phyloP scores from a whole-genome alignment of 2,888 invertebrate species.

The Sarcophaga variegata region DNA sequence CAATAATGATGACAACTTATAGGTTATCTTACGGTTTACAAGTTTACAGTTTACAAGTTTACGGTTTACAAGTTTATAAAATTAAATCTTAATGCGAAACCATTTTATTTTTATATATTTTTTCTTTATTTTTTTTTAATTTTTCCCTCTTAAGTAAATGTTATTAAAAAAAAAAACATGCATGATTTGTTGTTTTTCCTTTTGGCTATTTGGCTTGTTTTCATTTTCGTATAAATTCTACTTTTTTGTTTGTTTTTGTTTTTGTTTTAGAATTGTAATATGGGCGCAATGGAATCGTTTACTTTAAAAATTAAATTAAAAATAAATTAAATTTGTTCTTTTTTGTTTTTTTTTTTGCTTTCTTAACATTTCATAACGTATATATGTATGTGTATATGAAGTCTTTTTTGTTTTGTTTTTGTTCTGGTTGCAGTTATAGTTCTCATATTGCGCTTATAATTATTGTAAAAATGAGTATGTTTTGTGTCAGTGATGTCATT shows the following conservation, averaged over 20 bases:
- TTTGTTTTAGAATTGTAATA: constrained; percentile 25
- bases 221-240: constrained; percentile 23
- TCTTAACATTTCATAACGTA: constrained; percentile 47
- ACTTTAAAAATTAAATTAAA: constrained; percentile 35
- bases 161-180: constrained; percentile 35
- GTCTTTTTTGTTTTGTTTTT: constrained; percentile 40
- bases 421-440: background rate
- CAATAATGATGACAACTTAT: background rate
- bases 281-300: background rate
- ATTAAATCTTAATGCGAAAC: constrained; percentile 44
- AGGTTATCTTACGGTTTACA: too few species aligned
- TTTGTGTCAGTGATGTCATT: background rate
- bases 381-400: background rate
- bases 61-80: too few species aligned
- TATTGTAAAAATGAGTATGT: constrained; percentile 5
- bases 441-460: background rate
- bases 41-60: too few species aligned
- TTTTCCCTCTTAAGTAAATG: constrained; percentile 1
- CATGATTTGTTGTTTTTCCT: background rate
- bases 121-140: background rate
- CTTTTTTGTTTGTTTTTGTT: constrained; percentile 3
- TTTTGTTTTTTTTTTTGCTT: background rate
- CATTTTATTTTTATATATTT: constrained; percentile 1
- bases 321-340: constrained; percentile 7
- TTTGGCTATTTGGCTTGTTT: constrained; percentile 48